A percentile compares a stretch with the other conserved stretches of the same genome.
Conservation (phyloP, 2,113 vertebrate species). For the Rattus rattus region DNA sequence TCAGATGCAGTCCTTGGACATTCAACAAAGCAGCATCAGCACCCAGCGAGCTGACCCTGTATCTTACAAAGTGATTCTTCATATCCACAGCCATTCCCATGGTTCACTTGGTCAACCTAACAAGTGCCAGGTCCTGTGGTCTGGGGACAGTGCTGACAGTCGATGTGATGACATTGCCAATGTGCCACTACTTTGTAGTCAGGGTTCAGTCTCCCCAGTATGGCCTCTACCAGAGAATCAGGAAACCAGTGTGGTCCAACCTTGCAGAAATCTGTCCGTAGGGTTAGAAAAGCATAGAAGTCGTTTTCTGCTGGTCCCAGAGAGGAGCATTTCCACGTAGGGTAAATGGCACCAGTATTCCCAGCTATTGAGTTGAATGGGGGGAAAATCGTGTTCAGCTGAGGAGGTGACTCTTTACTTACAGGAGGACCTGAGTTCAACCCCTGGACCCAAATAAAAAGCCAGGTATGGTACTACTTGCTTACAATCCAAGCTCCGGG, state of each 20-base stretch:
- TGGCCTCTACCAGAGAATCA: background rate
- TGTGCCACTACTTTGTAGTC: background rate
- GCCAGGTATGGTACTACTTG: background rate
- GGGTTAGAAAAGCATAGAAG: background rate
- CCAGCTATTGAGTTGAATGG: background rate
- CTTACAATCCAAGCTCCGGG: background rate
- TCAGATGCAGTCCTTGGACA: rapidly evolving
- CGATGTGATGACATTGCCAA: background rate
- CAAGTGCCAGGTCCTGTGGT: background rate
- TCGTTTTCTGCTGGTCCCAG: background rate
- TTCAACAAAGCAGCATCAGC: background rate
- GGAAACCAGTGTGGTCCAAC: background rate
- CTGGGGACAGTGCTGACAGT: background rate
- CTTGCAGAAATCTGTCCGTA: background rate
- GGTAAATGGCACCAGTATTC: background rate
- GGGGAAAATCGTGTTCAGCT: background rate
- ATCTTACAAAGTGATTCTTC: background rate
- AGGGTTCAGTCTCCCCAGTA: background rate
- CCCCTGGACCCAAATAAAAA: background rate
- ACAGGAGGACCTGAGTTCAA: background rate
- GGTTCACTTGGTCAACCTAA: background rate
- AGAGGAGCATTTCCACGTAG: background rate
- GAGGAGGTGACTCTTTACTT: background rate
- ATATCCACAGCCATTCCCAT: background rate
- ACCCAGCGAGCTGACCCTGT: background rate